Percentiles rank a stretch among this genome's conserved stretches.
Evolutionary conservation across 1,140 invertebrate genomes (phyloP).

Genomic region (Leucophenga varia): DNA sequence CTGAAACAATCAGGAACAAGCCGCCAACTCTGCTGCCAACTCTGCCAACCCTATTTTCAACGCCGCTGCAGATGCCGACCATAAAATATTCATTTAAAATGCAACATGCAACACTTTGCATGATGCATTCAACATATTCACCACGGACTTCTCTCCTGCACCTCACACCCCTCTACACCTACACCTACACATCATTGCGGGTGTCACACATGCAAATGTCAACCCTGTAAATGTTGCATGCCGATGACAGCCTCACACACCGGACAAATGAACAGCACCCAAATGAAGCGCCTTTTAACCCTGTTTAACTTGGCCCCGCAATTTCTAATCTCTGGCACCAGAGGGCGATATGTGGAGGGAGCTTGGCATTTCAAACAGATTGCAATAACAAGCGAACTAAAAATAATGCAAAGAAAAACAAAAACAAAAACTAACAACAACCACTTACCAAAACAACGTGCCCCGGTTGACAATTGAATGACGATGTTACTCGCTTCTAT

Average conservation of each 20-base stretch:
- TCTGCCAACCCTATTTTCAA: too few relatives aligned
- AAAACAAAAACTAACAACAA: conserved; percentile 14
- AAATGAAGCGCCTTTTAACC: conserved; percentile 1
- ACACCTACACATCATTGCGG: conserved; percentile 22
- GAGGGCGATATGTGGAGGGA: too few relatives aligned
- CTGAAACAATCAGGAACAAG: conserved; percentile 27
- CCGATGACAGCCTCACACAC: conserved; percentile 19
- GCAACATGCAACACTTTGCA: conserved; percentile 49
- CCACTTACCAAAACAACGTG: conserved; percentile 13
- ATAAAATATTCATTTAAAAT: conserved; percentile 53
- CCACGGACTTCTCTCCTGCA: conserved; percentile 16
- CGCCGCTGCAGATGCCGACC: conserved; percentile 8
- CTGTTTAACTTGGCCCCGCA: too few relatives aligned
- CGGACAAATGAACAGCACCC: conserved; percentile 13
- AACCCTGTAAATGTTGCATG: conserved; percentile 14
- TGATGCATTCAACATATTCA: too few relatives aligned
- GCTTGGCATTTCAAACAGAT: conserved; percentile 15
- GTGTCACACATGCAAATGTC: conserved; percentile 21
- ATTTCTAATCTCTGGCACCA: conserved; percentile 7
- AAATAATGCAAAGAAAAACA: conserved; percentile 12
- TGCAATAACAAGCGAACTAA: conserved; percentile 19
- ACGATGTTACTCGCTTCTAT: conserved; percentile 5
- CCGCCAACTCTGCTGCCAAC: conserved; percentile 15
- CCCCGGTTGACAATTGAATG: conserved; percentile 9
- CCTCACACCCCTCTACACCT: neutral